Base-by-base conservation (phyloP, 2,113 vertebrate genomes). In the Coreoperca whiteheadi region DNA sequence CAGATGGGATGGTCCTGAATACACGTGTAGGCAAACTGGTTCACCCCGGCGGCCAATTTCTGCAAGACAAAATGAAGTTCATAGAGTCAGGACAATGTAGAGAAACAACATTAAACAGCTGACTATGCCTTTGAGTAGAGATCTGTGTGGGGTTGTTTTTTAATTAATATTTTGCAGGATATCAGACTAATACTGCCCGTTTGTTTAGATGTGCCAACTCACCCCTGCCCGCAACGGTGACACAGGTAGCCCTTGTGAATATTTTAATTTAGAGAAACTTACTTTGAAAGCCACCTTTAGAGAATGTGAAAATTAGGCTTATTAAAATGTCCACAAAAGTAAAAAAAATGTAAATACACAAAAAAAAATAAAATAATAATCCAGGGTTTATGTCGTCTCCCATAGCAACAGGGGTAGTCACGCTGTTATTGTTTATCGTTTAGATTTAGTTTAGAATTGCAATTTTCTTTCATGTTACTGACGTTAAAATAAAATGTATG, bases 11-110 rank as follows among this genome's bases (percentile, higher is more conserved):
- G 98, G 84, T 99, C 98, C 87, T 99, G 98, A 3, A 99, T 96
- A 93, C 98, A 99, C 25, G 97, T 98, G 89, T 99, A 99, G 66
- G 97, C 98, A 95, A 98, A 99, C 89, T 99, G 98, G 95, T 96
- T 98, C 79, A 99, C 97, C 12, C 97, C 97, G 8, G 97, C 95
- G 34, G 96, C 96, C 91, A 99, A 92, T 95, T 98, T 99, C 98
- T 99, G 93, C 18, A 92, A 87, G 63, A 85, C 32, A 79, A 80
- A 84, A 82, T 0, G 0, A 41, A 53, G 21, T 51, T 34, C 28
- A 48, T 9, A 46, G 4, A 76, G 37, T 82, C 43, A 84, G 39
- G 34, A 73, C 14, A 16, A 70, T 32, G 16, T n/a, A 48, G 9
- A 71, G 1, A 41, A 21, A 51, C 12, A 30, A 48, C 25, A 41